A percentile compares a stretch with the other conserved stretches of the same genome.
These are phyloP conservation scores for Apeira syringaria DNA, from an alignment of 2,888 invertebrate genomes.

Conservation along the genomic window DNA sequence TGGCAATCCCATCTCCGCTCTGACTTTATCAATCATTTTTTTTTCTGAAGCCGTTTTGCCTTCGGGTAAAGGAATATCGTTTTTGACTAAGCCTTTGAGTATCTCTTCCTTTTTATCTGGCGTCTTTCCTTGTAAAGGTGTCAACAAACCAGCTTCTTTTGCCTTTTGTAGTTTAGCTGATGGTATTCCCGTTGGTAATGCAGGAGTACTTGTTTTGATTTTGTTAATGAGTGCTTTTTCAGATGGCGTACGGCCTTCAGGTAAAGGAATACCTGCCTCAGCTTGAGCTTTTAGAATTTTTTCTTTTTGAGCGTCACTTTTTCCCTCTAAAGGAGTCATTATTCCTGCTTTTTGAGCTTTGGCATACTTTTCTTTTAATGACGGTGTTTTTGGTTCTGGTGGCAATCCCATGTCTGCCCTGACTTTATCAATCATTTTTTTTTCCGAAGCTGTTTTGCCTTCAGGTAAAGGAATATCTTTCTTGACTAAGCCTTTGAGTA, in stretches of 20 bases:
- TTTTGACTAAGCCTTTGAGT: conserved; percentile 29
- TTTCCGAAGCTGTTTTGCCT: conserved; percentile 38
- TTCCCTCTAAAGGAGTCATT: conserved; percentile 29
- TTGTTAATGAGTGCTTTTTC: conserved; percentile 37
- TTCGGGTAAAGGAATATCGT: conserved; percentile 40
- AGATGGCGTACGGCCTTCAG: conserved; percentile 40
- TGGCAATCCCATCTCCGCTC: conserved; percentile 17
- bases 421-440: conserved; percentile 35
- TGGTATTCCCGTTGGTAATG: conserved; percentile 24
- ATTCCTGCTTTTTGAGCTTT: conserved; percentile 30
- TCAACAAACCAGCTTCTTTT: conserved; percentile 38
- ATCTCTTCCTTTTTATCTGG: conserved; percentile 36
- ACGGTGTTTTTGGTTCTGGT: conserved; percentile 34
- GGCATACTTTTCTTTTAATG: conserved; percentile 29
- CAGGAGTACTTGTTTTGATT: conserved; percentile 17
- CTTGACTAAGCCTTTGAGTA: conserved; percentile 28
- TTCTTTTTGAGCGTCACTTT: conserved; percentile 32
- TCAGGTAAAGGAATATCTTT: conserved; percentile 35
- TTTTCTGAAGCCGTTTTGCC: conserved; percentile 38
- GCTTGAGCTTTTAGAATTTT: conserved; percentile 33
- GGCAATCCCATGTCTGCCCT: conserved; percentile 36
- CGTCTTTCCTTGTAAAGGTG: conserved; percentile 39
- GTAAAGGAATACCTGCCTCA: conserved; percentile 34
- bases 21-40: conserved; percentile 32
- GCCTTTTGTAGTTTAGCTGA: conserved; percentile 32